phyloP scores from a whole-genome alignment of 2,888 invertebrate genomes.

The Leptura quadrifasciata region DNA sequence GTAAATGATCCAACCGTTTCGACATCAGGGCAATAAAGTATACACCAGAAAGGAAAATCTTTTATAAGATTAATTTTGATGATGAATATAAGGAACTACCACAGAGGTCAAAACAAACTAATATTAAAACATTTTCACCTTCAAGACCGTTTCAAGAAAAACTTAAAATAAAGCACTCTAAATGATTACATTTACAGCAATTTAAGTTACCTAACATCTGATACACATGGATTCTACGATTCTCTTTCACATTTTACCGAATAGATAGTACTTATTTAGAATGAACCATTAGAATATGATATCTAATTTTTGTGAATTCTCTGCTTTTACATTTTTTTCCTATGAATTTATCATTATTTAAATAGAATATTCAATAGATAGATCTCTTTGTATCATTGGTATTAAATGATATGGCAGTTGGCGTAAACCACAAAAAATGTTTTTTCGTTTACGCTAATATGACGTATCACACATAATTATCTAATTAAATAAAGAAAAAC shows the following conservation, averaged over 20 bases:
- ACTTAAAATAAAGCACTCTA: slow-evolving; percentile 32
- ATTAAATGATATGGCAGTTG: not conserved
- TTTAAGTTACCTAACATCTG: slow-evolving; percentile 31
- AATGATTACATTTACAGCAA: slow-evolving; percentile 37
- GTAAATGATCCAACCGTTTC: slow-evolving; percentile 37
- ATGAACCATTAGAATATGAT: not conserved
- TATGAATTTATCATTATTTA: not conserved
- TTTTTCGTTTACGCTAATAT: slow-evolving; percentile 17
- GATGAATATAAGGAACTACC: slow-evolving; percentile 23
- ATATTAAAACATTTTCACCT: slow-evolving; percentile 29
- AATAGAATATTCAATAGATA: not conserved
- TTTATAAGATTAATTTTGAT: slow-evolving; percentile 37
- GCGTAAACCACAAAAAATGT: slow-evolving; percentile 34
- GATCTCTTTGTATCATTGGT: not conserved
- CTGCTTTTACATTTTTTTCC: not conserved
- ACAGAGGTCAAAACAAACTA: slow-evolving; percentile 25
- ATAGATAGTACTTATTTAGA: slow-evolving; percentile 19
- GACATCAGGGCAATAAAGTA: slow-evolving; percentile 30
- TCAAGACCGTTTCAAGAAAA: slow-evolving; percentile 25
- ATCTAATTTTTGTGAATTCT: not conserved
- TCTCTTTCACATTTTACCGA: slow-evolving; percentile 33
- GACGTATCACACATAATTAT: slow-evolving; percentile 33
- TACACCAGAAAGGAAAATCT: slow-evolving; percentile 33
- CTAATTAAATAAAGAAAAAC: slow-evolving; percentile 15
- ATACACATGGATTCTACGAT: slow-evolving; percentile 35